Base-by-base conservation (phyloP, 2,113 vertebrate species). In the Herpailurus yagouaroundi region DNA sequence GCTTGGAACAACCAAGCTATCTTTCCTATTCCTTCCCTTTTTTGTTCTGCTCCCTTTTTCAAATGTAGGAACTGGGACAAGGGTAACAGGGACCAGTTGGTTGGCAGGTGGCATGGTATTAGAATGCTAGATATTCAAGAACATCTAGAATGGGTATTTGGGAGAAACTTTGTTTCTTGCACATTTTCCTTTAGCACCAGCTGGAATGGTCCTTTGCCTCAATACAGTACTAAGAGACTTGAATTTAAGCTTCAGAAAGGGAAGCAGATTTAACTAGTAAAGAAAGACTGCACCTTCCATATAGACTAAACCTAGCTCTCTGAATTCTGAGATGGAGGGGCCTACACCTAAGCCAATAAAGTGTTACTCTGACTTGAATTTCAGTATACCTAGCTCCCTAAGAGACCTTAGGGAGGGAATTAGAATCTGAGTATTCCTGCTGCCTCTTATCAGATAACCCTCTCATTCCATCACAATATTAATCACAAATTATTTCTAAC, bases 401-500 rank as follows among this genome's bases (percentile, higher is more conserved):
- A 50, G 68, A 77, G 14, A 94, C 12, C 33, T 66, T 18, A 21
- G 71, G 41, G 60, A 88, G 2, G 63, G 23, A 73, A 45, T 87
- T 66, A 29, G 81, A 88, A 92, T 69, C 82, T 73, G 83, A 85
- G 33, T 63, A 76, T 60, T 88, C 14, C 52, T 73, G 18, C 41
- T 85, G 77, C 38, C 76, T 45, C 38, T 85, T n/a, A 83, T 63
- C 19, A 83, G 69, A 68, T 76, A 52, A 52, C 12, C n/a, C 60
- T 55, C 23, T 55, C 48, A 74, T 38, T 60, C 55, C 36, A 87
- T 57, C 45, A 66, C 18, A 73, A 38, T 64, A 80, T 80, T 80
- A 71, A 76, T n/a, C 38, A 83, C 7, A 74, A 87, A 82, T 68
- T 76, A 94, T 87, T 76, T 92, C 82, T 63, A 82, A 87, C 25